Conservation (phyloP, 2,888 invertebrate species). For the Frankliniella intonsa region DNA sequence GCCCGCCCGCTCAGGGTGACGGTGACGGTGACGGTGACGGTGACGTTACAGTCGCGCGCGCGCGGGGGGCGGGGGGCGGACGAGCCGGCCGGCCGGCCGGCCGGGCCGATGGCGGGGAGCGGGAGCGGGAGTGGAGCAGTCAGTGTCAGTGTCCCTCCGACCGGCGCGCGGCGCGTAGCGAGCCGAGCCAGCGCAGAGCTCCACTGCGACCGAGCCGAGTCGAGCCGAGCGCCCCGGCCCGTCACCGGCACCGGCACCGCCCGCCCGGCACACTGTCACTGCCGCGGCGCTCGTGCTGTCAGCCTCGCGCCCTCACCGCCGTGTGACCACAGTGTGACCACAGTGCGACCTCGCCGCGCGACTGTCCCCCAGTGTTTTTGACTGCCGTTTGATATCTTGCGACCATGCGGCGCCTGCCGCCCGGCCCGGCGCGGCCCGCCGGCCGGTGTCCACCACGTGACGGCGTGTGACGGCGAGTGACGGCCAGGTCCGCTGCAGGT, state of each 20-base stretch:
- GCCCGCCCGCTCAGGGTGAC: neutral
- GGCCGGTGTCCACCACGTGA: neutral
- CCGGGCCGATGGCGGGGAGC: neutral
- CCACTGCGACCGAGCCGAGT: neutral
- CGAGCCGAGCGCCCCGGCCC: neutral
- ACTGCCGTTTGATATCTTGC: neutral
- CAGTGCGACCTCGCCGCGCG: neutral
- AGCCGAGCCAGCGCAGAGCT: neutral
- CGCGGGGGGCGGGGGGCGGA: neutral
- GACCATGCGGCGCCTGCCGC: neutral
- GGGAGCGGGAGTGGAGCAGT: neutral
- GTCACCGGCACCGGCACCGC: neutral
- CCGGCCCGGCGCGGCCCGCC: neutral
- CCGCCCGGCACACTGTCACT: neutral
- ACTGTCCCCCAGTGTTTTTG: neutral
- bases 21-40: neutral
- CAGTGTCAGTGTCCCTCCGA: slow-evolving; percentile 6
- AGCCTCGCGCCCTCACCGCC: neutral
- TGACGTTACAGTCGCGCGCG: neutral
- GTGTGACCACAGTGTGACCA: neutral
- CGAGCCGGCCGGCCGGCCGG: neutral
- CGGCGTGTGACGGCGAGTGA: neutral
- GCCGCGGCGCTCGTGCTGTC: neutral
- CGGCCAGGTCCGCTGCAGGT: neutral
- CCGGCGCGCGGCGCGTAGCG: neutral